These are phyloP conservation scores for Mayetiola destructor DNA, from an alignment of 2,888 invertebrate species.

Conservation along the genomic window DNA sequence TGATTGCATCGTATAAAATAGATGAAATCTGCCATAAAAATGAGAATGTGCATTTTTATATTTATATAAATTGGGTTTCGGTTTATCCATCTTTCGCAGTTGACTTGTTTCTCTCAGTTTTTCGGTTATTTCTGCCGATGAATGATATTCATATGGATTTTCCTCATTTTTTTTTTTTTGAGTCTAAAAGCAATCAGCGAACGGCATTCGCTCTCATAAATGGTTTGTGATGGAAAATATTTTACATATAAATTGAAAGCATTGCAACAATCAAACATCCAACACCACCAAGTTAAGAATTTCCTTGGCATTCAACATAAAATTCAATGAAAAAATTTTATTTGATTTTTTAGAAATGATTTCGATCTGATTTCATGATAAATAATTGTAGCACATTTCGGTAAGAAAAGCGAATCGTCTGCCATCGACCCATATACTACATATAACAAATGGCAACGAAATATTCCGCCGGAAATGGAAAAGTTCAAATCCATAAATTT, in stretches of 20 bases:
- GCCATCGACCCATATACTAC: too few species aligned
- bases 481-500: too few species aligned
- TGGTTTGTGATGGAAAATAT: slow-evolving; percentile 8
- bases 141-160: not conserved
- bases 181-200: slow-evolving; percentile 7
- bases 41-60: slow-evolving; percentile 1
- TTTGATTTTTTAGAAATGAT: too few species aligned
- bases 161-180: slow-evolving; percentile 2
- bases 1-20: slow-evolving; percentile 15
- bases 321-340: too few species aligned
- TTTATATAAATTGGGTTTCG: not conserved
- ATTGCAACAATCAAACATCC: too few species aligned
- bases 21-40: slow-evolving; percentile 16
- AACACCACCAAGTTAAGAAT: too few species aligned
- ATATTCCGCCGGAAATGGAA: too few species aligned
- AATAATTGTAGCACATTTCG: too few species aligned
- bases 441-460: too few species aligned
- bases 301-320: too few species aligned
- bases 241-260: slow-evolving; percentile 1
- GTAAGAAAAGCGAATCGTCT: too few species aligned
- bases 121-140: not conserved
- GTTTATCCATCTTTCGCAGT: not conserved
- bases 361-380: too few species aligned
- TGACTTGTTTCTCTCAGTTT: not conserved
- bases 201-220: slow-evolving; percentile 9